These are phyloP conservation scores for Phaethornis superciliosus DNA, from an alignment of 2,113 vertebrate species.

Conservation along the genomic window DNA sequence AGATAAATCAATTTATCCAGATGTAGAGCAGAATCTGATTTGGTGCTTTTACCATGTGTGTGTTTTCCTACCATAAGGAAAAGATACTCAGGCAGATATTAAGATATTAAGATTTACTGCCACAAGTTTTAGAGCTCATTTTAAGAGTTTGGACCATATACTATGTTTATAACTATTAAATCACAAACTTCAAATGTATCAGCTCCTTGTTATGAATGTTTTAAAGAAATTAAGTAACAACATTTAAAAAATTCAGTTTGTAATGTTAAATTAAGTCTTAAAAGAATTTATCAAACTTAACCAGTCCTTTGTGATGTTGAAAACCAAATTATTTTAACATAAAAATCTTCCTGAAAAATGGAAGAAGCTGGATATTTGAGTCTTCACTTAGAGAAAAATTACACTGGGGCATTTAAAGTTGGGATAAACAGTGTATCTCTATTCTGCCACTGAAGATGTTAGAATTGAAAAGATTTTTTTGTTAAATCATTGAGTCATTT, in stretches of 20 bases:
- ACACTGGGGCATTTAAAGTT: not conserved
- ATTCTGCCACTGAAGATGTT: not conserved
- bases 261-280: slow-evolving; percentile 4
- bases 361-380: not conserved
- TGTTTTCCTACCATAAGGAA: not conserved
- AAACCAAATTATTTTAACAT: not conserved
- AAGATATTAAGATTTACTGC: not conserved
- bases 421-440: not conserved
- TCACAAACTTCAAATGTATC: not conserved
- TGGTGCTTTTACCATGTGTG: fast-evolving
- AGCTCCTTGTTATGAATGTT: not conserved
- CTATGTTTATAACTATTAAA: not conserved
- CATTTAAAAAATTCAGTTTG: not conserved
- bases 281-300: not conserved
- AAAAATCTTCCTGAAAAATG: not conserved
- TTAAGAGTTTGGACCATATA: not conserved
- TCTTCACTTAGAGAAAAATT: not conserved
- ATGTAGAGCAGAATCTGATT: not conserved
- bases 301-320: not conserved
- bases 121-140: not conserved
- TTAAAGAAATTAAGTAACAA: not conserved
- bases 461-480: not conserved
- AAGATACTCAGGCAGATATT: not conserved
- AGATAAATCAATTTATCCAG: not conserved
- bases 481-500: not conserved